Evolutionary conservation across 2,113 vertebrate genomes (phyloP).

Genomic region (Cyprinus carpio): DNA sequence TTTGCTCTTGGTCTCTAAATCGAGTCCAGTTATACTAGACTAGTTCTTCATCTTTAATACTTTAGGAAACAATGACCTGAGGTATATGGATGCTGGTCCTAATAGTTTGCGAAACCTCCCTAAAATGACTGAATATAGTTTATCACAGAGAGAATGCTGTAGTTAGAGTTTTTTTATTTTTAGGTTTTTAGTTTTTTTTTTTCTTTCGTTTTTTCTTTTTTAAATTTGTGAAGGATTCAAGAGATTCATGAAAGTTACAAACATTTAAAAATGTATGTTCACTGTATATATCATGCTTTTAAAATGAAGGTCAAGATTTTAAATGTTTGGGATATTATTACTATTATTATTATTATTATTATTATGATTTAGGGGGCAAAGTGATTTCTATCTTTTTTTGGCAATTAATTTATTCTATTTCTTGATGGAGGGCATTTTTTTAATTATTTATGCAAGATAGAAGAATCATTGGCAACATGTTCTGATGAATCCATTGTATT

Average conservation of each 20-base stretch:
- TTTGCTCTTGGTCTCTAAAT: constrained; percentile 30
- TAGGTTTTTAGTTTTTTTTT: constrained; percentile 45
- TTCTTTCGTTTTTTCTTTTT: constrained; percentile 21
- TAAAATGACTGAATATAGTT: constrained; percentile 51
- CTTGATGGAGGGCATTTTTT: constrained; percentile 59
- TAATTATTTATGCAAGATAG: constrained; percentile 69
- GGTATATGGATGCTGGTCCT: constrained; percentile 24
- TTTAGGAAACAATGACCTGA: background rate
- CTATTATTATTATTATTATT: no score
- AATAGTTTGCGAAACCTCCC: constrained; percentile 22
- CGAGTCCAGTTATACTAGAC: constrained; percentile 25
- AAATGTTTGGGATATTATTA: constrained; percentile 57
- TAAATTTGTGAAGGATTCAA: constrained; percentile 43
- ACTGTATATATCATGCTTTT: constrained; percentile 77
- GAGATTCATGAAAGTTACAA: constrained; percentile 71
- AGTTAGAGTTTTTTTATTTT: constrained; percentile 54
- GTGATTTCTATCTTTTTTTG: constrained; percentile 67
- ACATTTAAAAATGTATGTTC: constrained; percentile 78
- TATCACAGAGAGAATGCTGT: constrained; percentile 52
- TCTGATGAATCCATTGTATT: constrained; percentile 72
- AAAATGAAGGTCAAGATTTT: constrained; percentile 65
- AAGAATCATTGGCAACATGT: constrained; percentile 66
- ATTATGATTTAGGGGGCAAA: constrained; percentile 48
- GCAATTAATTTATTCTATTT: constrained; percentile 56
- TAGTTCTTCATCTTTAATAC: constrained; percentile 36